phyloP scores from a whole-genome alignment of 1,140 invertebrate genomes.

The Pseudomyrmex pallidus region DNA sequence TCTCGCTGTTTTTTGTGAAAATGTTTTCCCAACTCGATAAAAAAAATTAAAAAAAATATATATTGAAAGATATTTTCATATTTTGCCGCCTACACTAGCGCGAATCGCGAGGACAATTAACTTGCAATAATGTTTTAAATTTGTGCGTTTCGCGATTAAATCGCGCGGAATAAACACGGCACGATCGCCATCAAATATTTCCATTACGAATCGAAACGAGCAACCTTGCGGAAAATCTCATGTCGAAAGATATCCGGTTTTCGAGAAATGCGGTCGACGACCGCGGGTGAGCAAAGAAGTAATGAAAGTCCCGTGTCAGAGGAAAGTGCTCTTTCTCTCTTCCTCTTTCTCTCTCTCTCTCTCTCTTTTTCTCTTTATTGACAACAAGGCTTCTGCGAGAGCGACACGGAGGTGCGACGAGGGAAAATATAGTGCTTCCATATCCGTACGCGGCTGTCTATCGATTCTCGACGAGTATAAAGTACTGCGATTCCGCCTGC shows the following conservation, averaged over 20 bases:
- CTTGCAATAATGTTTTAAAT: conserved; percentile 1
- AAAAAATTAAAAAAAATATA: too few relatives aligned
- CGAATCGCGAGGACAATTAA: background rate
- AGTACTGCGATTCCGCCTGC: conserved; percentile 80
- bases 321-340: conserved; percentile 76
- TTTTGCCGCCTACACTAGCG: too few relatives aligned
- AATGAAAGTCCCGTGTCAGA: conserved; percentile 80
- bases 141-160: background rate
- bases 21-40: too few relatives aligned
- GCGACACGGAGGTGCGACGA: conserved; percentile 74
- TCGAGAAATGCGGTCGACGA: conserved; percentile 22
- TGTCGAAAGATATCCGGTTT: background rate
- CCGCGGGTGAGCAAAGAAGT: conserved; percentile 79
- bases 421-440: conserved; percentile 80
- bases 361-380: conserved; percentile 74
- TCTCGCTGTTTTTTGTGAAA: too few relatives aligned
- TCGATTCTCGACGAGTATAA: conserved; percentile 83
- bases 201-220: background rate
- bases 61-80: too few relatives aligned
- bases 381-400: conserved; percentile 76
- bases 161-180: background rate
- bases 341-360: too few relatives aligned
- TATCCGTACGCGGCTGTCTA: conserved; percentile 82
- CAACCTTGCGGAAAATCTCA: conserved; percentile 10
- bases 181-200: background rate